Evolutionary conservation across 2,888 invertebrate species (phyloP), one percentile per base, ranked within the genome.

Genomic region (Stenichneumon culpator): DNA sequence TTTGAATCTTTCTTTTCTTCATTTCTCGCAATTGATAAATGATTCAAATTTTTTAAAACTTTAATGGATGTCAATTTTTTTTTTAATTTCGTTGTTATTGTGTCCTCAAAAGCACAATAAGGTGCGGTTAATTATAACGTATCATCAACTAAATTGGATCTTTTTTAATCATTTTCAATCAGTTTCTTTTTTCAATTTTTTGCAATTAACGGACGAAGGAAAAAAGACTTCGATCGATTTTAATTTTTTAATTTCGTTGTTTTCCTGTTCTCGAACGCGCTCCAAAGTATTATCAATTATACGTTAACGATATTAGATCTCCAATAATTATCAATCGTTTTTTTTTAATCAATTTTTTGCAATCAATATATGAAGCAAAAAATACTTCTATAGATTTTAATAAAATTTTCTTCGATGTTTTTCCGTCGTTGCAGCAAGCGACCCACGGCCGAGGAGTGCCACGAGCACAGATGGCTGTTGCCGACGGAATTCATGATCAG

Each of bases 391-490:
- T 9, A n/a, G 7, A 52, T 52, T 52, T 52, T 19, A 7, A 52
- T 57, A 16, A 68, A 65, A n/a, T 44, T 6, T 22, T 67, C 2
- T 44, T 52, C 22, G 36, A 28, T n/a, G 22, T 47, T 25, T 60
- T 39, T 14, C n/a, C n/a, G n/a, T 25, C 36, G 87, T 94, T 95
- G 77, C 92, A 98, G 98, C 89, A 99, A 99, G 96, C 96, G 99
- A 91, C 98, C 99, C 87, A 96, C 97, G 68, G 97, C 98, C 0
- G 99, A 99, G 93, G 99, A 99, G 94, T 98, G 98, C 91, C 96
- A 98, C 93, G 99, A 99, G 93, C 99, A 99, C 94, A 97, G 99
- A 94, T 99, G 99, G 99, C 95, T 99, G 80, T 95, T 98, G 90
- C 97, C 98, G 60, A 97, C 97, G 52, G 98, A 99, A 94, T 98